Conservation (phyloP, 2,113 vertebrate genomes). For the Sterrhoptilus dennistouni region DNA sequence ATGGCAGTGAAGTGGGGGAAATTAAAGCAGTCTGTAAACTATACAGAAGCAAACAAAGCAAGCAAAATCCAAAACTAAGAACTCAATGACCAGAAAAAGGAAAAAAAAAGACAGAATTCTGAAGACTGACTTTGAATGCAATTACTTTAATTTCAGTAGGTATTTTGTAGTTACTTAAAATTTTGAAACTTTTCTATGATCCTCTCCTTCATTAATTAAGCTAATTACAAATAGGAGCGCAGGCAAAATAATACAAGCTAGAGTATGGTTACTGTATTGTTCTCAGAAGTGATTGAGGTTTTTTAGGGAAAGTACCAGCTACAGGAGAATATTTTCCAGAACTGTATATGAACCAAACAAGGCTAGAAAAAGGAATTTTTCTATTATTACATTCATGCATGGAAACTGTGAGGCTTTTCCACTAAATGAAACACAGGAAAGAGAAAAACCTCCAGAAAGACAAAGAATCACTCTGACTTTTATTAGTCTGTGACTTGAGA, state of each 20-base stretch:
- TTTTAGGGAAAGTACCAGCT: background rate
- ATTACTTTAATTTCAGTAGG: background rate
- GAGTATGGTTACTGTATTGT: background rate
- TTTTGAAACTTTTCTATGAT: background rate
- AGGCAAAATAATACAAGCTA: background rate
- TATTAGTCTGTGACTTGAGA: background rate
- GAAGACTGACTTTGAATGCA: background rate
- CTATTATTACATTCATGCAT: background rate
- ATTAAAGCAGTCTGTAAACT: background rate
- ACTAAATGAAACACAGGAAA: background rate
- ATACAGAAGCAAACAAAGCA: background rate
- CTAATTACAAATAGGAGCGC: background rate
- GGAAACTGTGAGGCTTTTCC: background rate
- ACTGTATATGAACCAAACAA: background rate
- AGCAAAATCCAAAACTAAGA: background rate
- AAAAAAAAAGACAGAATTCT: background rate
- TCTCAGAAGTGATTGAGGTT: background rate
- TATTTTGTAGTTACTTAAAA: background rate
- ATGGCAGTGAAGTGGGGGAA: background rate
- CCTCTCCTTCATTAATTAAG: background rate
- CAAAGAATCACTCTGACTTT: background rate
- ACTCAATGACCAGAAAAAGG: background rate
- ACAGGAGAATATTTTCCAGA: background rate
- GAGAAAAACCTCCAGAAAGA: background rate
- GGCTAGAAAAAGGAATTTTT: background rate